phyloP scores from a whole-genome alignment of 2,797 vertebrate species.

The Margarornis squamiger region DNA sequence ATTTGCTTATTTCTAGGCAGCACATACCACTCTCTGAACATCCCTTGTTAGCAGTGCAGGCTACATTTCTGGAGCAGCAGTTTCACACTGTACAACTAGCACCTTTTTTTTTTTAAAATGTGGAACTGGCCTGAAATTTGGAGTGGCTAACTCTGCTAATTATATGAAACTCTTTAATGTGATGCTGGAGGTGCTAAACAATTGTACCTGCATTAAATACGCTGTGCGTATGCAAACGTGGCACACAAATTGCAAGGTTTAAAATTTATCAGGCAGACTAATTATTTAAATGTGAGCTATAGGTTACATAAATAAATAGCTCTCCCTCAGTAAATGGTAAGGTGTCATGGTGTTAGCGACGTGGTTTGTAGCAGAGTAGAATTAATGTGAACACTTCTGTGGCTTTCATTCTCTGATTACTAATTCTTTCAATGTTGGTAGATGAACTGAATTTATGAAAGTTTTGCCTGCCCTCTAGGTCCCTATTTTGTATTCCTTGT shows the following conservation, averaged over 20 bases:
- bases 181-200: slow-evolving; percentile 62
- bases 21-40: background rate
- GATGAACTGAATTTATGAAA: slow-evolving; percentile 65
- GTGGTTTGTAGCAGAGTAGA: slow-evolving; percentile 60
- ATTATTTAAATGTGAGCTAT: slow-evolving; percentile 72
- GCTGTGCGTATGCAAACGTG: slow-evolving; percentile 40
- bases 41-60: background rate
- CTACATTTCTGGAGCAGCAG: background rate
- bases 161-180: slow-evolving; percentile 58
- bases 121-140: slow-evolving; percentile 6
- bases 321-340: slow-evolving; percentile 55
- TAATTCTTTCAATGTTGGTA: slow-evolving; percentile 52
- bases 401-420: slow-evolving; percentile 66
- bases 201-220: slow-evolving; percentile 47
- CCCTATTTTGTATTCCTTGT: slow-evolving; percentile 49
- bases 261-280: slow-evolving; percentile 61
- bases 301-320: slow-evolving; percentile 72
- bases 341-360: slow-evolving; percentile 53
- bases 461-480: slow-evolving; percentile 59
- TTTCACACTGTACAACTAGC: background rate
- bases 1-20: slow-evolving; percentile 9
- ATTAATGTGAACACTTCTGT: slow-evolving; percentile 68
- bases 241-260: slow-evolving; percentile 50
- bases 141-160: slow-evolving; percentile 52
- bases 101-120: background rate